Base-by-base conservation (phyloP, 1,140 invertebrate genomes). In the Magallana gigas region DNA sequence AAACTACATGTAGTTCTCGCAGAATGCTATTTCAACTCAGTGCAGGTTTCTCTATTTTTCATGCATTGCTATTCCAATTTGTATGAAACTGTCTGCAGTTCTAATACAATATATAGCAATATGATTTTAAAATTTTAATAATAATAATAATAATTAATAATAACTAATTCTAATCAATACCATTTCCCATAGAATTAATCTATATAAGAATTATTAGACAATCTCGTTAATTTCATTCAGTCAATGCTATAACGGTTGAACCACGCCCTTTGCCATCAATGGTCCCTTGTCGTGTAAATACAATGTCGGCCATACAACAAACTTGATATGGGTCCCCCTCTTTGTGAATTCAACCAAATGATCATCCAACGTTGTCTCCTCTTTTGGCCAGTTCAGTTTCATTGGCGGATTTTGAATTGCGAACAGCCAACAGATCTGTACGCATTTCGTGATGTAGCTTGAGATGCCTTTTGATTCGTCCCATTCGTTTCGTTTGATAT, bases 361-460 rank as follows among this genome's bases (percentile, higher is more conserved):
- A 2, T 76, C 68, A 76, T 76, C 68, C 18, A 76, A 6, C 36
- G 23, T 76, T 12, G 23, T 76, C 8, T 76, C 23, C 36, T 76
- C 68, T 9, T 76, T 76, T 36, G 68, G 68, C 81, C 57, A 58
- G n/a, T 14, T 18, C 4, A 84, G 56, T 23, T 60, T 5, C 29
- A 84, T 48, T 16, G 83, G 58, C 9, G 83, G 83, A 60, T 84
- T 18, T 36, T 84, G 83, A 36, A 84, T 60, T 0, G 57, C 57
- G 23, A 84, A 60, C 16, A 59, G 83, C 83, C 83, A 84, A 29
- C 83, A 84, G 18, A 84, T 36, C 8, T 23, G 56, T 7, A 84
- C 57, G 60, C 83, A 84, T 8, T 36, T 84, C 29, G 29, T 60
- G 4, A 84, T 16, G 14, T 84, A 84, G 11, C 1, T 84, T 18